Conservation (phyloP, 1,140 invertebrate genomes). For the Drosophila malerkotliana region DNA sequence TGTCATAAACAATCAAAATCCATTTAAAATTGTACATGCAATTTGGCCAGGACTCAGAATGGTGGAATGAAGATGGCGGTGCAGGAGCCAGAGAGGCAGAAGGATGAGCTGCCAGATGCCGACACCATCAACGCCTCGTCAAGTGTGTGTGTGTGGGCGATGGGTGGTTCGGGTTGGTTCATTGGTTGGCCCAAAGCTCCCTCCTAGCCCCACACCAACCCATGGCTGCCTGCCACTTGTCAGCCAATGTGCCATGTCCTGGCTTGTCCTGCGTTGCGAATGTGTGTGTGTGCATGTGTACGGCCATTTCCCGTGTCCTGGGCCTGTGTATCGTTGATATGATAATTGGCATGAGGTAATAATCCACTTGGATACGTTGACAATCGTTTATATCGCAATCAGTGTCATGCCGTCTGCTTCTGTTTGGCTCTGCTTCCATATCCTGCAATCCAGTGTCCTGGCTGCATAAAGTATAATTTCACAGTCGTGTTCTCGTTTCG, state of each 20-base stretch:
- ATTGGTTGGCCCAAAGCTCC: slow-evolving; percentile 50
- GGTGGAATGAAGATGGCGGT: background rate
- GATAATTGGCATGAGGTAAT: slow-evolving; percentile 82
- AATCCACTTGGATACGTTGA: slow-evolving; percentile 82
- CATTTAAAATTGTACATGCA: slow-evolving; percentile 82
- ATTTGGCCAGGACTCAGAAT: slow-evolving; percentile 46
- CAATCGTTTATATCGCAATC: slow-evolving; percentile 83
- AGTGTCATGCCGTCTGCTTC: slow-evolving; percentile 75
- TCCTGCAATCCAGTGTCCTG: slow-evolving; percentile 55
- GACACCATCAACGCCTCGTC: slow-evolving; percentile 59
- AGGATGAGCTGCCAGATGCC: slow-evolving; percentile 48
- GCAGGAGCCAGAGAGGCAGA: slow-evolving; percentile 3
- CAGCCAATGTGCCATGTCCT: slow-evolving; percentile 58
- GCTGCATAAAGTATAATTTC: slow-evolving; percentile 77
- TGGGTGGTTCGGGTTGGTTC: slow-evolving; percentile 44
- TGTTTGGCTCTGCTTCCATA: slow-evolving; percentile 31
- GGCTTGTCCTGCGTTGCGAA: slow-evolving; percentile 34
- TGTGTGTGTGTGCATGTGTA: slow-evolving; percentile 20
- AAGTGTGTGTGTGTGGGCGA: slow-evolving; percentile 50
- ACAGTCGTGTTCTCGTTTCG: slow-evolving; percentile 45
- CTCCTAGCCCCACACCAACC: slow-evolving; percentile 26
- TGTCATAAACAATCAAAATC: slow-evolving; percentile 83
- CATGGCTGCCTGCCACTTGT: slow-evolving; percentile 55
- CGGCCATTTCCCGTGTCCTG: slow-evolving; percentile 37
- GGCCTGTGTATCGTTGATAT: slow-evolving; percentile 78